Evolutionary conservation across 1,140 invertebrate genomes (phyloP).

Genomic region (Lepidurus arcticus): DNA sequence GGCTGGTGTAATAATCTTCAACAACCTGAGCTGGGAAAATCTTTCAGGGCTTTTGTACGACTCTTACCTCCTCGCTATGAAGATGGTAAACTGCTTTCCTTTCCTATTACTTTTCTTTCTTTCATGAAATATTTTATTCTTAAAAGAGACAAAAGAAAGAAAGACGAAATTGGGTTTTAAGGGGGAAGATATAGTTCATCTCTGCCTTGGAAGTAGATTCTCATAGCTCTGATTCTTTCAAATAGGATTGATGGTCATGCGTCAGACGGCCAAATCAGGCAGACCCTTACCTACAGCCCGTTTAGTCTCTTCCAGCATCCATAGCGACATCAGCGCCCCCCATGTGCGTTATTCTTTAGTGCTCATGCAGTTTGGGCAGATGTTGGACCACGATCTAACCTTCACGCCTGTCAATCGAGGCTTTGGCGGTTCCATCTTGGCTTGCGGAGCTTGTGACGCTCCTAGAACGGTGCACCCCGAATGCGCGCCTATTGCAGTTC

Average conservation of each 20-base stretch:
- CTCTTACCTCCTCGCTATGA: constrained; percentile 51
- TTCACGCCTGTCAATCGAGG: constrained; percentile 53
- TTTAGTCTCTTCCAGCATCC: constrained; percentile 47
- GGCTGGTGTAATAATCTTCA: constrained; percentile 59
- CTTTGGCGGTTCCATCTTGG: constrained; percentile 46
- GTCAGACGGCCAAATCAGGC: constrained; percentile 41
- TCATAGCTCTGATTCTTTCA: constrained; percentile 40
- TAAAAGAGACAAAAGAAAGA: too few relatives aligned
- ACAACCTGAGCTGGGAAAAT: constrained; percentile 50
- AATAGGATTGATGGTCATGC: constrained; percentile 38
- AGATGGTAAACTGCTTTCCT: constrained; percentile 46
- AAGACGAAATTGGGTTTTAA: too few relatives aligned
- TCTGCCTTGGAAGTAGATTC: not conserved
- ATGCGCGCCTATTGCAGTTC: constrained; percentile 54
- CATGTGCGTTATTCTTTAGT: constrained; percentile 49
- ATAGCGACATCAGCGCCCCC: constrained; percentile 45
- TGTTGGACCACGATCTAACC: constrained; percentile 56
- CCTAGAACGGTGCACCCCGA: constrained; percentile 48
- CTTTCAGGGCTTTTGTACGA: constrained; percentile 48
- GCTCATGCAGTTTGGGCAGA: constrained; percentile 52
- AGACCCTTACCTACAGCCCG: constrained; percentile 45
- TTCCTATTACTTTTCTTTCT: too few relatives aligned
- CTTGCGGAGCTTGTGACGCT: constrained; percentile 49
- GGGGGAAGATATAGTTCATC: too few relatives aligned
- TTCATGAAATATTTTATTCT: not conserved